These are phyloP conservation scores for Hecatera dysodea DNA, from an alignment of 2,888 invertebrate species.

Conservation along the genomic window DNA sequence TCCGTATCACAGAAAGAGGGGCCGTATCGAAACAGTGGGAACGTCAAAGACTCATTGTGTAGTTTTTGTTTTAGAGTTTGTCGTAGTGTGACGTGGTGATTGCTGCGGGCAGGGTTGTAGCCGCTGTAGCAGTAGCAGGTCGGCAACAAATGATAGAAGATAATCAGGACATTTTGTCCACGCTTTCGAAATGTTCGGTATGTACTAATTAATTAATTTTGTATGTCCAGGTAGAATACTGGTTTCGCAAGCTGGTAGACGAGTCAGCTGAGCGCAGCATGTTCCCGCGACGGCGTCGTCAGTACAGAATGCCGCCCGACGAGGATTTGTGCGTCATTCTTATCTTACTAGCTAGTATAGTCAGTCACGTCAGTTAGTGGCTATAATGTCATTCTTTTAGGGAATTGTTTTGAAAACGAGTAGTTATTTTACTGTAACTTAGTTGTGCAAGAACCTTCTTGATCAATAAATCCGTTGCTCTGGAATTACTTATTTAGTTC, in stretches of 20 bases:
- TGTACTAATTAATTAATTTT: background rate
- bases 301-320: conserved; percentile 82
- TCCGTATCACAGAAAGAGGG: background rate
- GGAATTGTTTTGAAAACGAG: background rate
- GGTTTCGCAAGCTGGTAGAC: conserved; percentile 87
- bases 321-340: conserved; percentile 86
- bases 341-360: conserved; percentile 29
- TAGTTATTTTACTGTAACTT: background rate
- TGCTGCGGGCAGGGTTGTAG: background rate
- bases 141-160: background rate
- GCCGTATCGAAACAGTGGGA: background rate
- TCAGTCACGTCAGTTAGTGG: background rate
- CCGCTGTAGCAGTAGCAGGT: no score
- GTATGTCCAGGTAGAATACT: conserved; percentile 83
- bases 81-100: background rate
- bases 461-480: background rate
- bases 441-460: background rate
- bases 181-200: background rate
- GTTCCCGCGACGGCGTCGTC: conserved; percentile 82
- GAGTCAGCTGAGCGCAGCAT: conserved; percentile 80
- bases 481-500: background rate
- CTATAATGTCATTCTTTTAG: background rate
- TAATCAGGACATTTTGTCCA: background rate
- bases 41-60: background rate
- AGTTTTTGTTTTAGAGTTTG: no score